phyloP scores from a whole-genome alignment of 2,888 invertebrate genomes.

The Megaustenia siamemsis region DNA sequence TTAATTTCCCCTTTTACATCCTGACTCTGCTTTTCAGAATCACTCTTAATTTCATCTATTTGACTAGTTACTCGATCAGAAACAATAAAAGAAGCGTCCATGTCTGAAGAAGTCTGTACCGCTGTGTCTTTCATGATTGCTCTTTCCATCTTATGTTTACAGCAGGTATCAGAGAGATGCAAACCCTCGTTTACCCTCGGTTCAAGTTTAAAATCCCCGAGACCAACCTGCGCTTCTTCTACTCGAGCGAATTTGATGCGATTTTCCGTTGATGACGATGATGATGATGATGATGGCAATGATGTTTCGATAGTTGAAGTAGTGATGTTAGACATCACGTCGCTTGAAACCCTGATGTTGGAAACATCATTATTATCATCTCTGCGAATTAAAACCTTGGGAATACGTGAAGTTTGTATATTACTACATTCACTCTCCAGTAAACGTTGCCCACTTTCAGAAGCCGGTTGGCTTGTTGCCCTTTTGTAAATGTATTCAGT shows the following conservation, averaged over 20 bases:
- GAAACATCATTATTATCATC: background rate
- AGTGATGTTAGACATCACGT: too few relatives aligned
- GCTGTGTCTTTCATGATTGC: slow-evolving; percentile 17
- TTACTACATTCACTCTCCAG: background rate
- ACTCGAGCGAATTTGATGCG: background rate
- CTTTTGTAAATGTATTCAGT: background rate
- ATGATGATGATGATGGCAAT: too few relatives aligned
- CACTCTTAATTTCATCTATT: background rate
- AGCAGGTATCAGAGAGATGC: too few relatives aligned
- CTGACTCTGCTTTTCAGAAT: too few relatives aligned
- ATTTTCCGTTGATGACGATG: background rate
- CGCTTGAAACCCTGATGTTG: too few relatives aligned
- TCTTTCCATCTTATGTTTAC: background rate
- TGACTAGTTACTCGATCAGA: background rate
- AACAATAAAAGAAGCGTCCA: too few relatives aligned
- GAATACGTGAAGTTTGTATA: background rate
- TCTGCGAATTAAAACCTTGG: background rate
- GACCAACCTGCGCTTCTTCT: background rate
- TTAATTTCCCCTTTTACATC: too few relatives aligned
- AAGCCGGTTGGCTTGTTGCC: background rate
- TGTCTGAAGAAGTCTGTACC: slow-evolving; percentile 31
- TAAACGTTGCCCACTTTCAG: background rate
- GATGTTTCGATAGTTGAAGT: too few relatives aligned
- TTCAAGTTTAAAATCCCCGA: background rate
- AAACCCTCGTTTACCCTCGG: background rate